These are phyloP conservation scores for Ornithoptera alexandrae DNA, from an alignment of 2,888 invertebrate species.

Conservation along the genomic window DNA sequence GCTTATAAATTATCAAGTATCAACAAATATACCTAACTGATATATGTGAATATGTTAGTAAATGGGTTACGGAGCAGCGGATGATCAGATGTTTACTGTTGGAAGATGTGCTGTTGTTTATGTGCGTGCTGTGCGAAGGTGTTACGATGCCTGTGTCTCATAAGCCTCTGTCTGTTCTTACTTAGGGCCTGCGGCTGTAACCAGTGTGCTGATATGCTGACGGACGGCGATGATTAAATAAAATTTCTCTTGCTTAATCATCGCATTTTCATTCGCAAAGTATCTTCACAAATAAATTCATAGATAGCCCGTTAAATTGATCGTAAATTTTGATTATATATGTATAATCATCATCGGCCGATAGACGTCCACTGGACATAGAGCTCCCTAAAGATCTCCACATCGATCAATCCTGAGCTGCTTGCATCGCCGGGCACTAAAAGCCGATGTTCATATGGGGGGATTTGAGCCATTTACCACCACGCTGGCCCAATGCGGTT, in stretches of 20 bases:
- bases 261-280: not conserved
- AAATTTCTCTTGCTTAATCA: not conserved
- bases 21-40: not conserved
- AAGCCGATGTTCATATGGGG: no score
- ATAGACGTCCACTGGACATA: no score
- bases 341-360: no score
- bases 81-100: conserved; percentile 6
- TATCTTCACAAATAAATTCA: not conserved
- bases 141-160: conserved; percentile 35
- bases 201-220: conserved; percentile 35
- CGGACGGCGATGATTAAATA: conserved; percentile 26
- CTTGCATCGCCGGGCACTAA: no score
- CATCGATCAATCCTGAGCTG: no score
- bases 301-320: not conserved
- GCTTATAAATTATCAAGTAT: not conserved
- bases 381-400: no score
- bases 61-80: not conserved
- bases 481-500: no score
- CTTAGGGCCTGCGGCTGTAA: conserved; percentile 45
- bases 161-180: conserved; percentile 31
- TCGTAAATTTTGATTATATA: no score
- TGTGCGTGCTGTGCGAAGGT: conserved; percentile 35
- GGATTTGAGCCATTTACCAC: no score
- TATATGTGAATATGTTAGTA: not conserved
- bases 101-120: conserved; percentile 47